Conservation (phyloP, 1,140 invertebrate genomes). For the Himalopsyche phryganea region DNA sequence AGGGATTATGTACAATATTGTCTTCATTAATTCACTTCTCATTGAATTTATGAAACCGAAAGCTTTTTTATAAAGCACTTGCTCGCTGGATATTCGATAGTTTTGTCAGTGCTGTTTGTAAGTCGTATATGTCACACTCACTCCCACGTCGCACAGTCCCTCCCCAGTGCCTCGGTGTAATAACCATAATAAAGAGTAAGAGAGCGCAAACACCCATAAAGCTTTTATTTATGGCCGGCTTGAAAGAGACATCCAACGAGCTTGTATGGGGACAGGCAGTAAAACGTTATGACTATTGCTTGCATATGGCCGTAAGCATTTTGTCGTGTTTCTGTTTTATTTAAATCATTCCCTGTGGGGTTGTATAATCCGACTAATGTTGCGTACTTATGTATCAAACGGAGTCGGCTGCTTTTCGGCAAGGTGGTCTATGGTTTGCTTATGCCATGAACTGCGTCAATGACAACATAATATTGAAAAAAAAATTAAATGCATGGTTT, state of each 20-base stretch:
- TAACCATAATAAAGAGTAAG: slow-evolving; percentile 34
- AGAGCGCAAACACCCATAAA: slow-evolving; percentile 33
- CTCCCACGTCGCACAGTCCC: slow-evolving; percentile 20
- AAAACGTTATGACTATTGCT: slow-evolving; percentile 32
- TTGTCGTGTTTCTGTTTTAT: slow-evolving; percentile 28
- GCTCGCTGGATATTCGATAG: neutral
- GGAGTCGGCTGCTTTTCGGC: neutral
- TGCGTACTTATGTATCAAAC: slow-evolving; percentile 12
- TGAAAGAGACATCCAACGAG: slow-evolving; percentile 30
- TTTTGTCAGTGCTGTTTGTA: slow-evolving; percentile 1
- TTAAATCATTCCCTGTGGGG: slow-evolving; percentile 27
- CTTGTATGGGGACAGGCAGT: slow-evolving; percentile 11
- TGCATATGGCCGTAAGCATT: slow-evolving; percentile 24
- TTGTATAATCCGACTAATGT: slow-evolving; percentile 19
- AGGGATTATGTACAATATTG: no score
- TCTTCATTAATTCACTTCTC: no score
- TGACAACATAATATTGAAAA: no score
- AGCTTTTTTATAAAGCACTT: no score
- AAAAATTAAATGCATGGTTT: no score
- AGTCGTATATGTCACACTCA: slow-evolving; percentile 8
- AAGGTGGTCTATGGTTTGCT: no score
- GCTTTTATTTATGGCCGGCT: slow-evolving; percentile 31
- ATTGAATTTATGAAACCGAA: neutral
- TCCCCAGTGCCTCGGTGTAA: slow-evolving; percentile 19
- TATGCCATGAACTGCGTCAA: no score